A percentile compares a stretch with the other conserved stretches of the same genome.
Evolutionary conservation across 1,140 invertebrate genomes (phyloP).

Genomic region (Pemphigus obesinymphae): DNA sequence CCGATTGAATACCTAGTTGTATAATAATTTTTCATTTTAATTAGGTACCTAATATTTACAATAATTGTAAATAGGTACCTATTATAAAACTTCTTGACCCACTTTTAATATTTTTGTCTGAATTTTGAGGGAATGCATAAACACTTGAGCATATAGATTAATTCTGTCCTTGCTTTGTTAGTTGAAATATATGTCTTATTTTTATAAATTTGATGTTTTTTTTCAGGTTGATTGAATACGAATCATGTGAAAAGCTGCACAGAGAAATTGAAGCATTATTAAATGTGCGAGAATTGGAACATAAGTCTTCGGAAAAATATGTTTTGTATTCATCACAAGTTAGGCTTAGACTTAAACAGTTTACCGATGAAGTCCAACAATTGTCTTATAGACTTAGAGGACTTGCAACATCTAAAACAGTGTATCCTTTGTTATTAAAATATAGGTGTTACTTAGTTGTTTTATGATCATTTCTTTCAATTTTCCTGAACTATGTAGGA

Average conservation of each 20-base stretch:
- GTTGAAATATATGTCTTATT: too few relatives aligned
- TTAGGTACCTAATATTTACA: too few relatives aligned
- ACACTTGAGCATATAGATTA: too few relatives aligned
- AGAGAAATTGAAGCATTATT: conserved; percentile 62
- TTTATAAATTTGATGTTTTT: too few relatives aligned
- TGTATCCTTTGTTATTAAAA: conserved; percentile 42
- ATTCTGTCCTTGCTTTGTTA: too few relatives aligned
- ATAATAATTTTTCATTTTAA: too few relatives aligned
- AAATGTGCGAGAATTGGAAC: conserved; percentile 55
- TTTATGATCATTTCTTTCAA: background rate
- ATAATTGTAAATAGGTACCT: too few relatives aligned
- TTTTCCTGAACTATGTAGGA: conserved; percentile 27
- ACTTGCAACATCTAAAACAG: conserved; percentile 17
- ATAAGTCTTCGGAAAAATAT: conserved; percentile 55
- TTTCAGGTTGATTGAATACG: conserved; percentile 61
- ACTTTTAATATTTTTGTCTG: too few relatives aligned
- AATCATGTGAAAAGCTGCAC: conserved; percentile 61
- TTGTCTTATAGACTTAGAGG: conserved; percentile 54
- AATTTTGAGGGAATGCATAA: too few relatives aligned
- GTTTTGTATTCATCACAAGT: conserved; percentile 58
- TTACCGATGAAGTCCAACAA: conserved; percentile 57
- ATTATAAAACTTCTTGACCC: too few relatives aligned
- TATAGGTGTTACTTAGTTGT: background rate
- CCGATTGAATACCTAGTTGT: too few relatives aligned
- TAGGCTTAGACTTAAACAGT: conserved; percentile 60